Conservation (phyloP, 92 coral and sea anemone species). For the Epizoanthus rinbou region DNA sequence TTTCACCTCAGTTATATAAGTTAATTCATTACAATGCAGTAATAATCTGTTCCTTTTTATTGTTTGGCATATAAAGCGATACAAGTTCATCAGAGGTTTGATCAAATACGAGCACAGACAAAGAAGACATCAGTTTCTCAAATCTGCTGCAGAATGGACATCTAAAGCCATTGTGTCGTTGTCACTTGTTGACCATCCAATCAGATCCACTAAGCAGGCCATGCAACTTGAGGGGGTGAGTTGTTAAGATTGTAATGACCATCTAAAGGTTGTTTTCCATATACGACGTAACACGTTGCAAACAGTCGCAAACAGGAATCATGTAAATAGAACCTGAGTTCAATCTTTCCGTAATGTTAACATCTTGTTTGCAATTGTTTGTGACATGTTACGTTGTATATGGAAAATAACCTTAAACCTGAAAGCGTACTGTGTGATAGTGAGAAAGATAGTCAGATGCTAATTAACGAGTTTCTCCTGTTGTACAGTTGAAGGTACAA, state of each 20-base stretch:
- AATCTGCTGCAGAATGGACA: slow-evolving; percentile 76
- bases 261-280: too few relatives aligned
- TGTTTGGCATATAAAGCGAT: slow-evolving; percentile 37
- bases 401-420: too few relatives aligned
- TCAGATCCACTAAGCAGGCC: slow-evolving; percentile 66
- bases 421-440: too few relatives aligned
- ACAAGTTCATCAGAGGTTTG: slow-evolving; percentile 68
- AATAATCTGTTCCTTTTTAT: neutral
- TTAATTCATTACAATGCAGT: neutral
- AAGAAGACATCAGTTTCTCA: slow-evolving; percentile 64
- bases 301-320: too few relatives aligned
- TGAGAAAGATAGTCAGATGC: too few relatives aligned
- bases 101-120: slow-evolving; percentile 63
- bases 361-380: too few relatives aligned
- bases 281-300: too few relatives aligned
- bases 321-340: too few relatives aligned
- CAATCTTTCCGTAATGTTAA: too few relatives aligned
- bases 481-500: too few relatives aligned
- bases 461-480: too few relatives aligned
- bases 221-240: slow-evolving; percentile 68
- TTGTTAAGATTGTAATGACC: neutral
- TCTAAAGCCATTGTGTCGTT: slow-evolving; percentile 71
- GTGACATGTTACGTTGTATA: too few relatives aligned
- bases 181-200: slow-evolving; percentile 58
- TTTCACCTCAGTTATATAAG: neutral